Conservation (phyloP, 2,888 invertebrate species). For the Resseliella maxima region DNA sequence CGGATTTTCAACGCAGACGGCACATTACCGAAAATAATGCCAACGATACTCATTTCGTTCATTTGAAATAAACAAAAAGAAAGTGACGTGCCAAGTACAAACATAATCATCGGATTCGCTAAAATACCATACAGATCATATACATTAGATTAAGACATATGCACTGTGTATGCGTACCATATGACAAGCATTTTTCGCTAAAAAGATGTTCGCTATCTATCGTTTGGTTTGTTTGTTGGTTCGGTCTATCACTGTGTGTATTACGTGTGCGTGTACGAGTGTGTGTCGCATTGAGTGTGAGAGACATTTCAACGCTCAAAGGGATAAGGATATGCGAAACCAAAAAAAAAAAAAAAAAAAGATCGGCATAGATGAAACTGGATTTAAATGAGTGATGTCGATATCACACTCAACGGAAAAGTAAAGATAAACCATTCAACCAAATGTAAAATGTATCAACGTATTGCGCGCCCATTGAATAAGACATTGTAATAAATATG, state of each 20-base stretch:
- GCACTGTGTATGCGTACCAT: neutral
- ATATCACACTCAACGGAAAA: neutral
- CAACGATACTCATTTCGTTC: neutral
- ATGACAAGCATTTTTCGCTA: neutral
- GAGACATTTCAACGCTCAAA: conserved; percentile 18
- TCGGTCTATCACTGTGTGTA: too few species aligned
- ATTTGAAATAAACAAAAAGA: neutral
- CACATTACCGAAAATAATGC: conserved; percentile 20
- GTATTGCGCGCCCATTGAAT: neutral
- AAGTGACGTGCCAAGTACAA: neutral
- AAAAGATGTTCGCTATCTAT: too few species aligned
- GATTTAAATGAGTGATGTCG: conserved; percentile 43
- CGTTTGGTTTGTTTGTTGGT: too few species aligned
- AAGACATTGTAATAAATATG: neutral
- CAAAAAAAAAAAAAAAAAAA: too few species aligned
- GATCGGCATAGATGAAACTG: conserved; percentile 17
- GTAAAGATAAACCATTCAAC: conserved; percentile 16
- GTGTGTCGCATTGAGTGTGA: neutral
- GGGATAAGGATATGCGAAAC: conserved; percentile 43
- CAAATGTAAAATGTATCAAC: neutral
- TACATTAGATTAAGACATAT: conserved; percentile 42
- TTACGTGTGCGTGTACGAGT: neutral
- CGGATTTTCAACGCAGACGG: conserved; percentile 23
- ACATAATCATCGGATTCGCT: conserved; percentile 18
- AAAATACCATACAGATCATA: conserved; percentile 21